Evolutionary conservation across 2,113 vertebrate genomes (phyloP).

Genomic region (Pholis gunnellus): DNA sequence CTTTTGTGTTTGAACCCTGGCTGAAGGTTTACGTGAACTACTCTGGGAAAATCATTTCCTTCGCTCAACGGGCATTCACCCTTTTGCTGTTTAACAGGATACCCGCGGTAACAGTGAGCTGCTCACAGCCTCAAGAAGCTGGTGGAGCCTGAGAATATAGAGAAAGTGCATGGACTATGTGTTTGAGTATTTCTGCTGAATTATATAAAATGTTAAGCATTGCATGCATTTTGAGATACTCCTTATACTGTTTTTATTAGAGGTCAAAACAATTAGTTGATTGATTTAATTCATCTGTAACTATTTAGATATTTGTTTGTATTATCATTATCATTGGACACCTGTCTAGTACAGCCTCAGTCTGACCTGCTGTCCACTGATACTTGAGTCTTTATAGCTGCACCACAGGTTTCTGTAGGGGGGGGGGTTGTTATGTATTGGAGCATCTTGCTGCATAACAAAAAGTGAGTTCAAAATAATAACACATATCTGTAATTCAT

Average conservation of each 20-base stretch:
- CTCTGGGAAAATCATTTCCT: slow-evolving; percentile 18
- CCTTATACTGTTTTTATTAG: neutral
- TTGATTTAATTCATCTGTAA: neutral
- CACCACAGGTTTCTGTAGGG: neutral
- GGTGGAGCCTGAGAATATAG: neutral
- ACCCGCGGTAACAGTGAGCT: slow-evolving; percentile 44
- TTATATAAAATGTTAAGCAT: neutral
- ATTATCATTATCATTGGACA: neutral
- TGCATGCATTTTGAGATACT: neutral
- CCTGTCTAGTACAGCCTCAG: neutral
- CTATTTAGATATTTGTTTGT: too few relatives aligned
- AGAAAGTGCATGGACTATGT: neutral
- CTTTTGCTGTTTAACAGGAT: slow-evolving; percentile 31
- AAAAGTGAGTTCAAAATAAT: neutral
- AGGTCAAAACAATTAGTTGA: neutral
- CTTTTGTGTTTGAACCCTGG: slow-evolving; percentile 55
- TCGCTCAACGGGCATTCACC: slow-evolving; percentile 23
- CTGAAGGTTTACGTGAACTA: slow-evolving; percentile 45
- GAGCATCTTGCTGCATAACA: neutral
- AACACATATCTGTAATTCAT: neutral
- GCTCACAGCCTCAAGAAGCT: slow-evolving; percentile 24
- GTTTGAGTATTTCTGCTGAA: neutral
- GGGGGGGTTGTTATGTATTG: neutral
- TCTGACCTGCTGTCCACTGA: neutral
- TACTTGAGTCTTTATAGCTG: neutral